These are phyloP conservation scores for Sarcoramphus papa DNA, from an alignment of 2,797 vertebrate species.

Conservation along the genomic window DNA sequence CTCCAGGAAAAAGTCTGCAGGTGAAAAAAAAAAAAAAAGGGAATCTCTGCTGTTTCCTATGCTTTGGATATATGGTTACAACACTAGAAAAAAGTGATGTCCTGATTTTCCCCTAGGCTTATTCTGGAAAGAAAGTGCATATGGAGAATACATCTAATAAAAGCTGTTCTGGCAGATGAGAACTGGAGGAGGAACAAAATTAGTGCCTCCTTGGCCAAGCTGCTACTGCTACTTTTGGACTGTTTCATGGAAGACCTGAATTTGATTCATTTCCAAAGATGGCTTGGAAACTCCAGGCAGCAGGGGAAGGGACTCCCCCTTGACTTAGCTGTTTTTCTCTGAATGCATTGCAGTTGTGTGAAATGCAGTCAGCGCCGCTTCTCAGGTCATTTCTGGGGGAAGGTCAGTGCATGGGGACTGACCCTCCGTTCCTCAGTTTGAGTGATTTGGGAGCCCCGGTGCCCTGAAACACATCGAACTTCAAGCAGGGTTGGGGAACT, in stretches of 20 bases:
- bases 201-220: neutral
- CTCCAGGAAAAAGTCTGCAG: neutral
- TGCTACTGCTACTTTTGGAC: slow-evolving; percentile 26
- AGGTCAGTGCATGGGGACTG: neutral
- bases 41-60: neutral
- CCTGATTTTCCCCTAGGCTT: neutral
- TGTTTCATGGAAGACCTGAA: slow-evolving; percentile 14
- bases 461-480: neutral
- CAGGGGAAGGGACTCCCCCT: slow-evolving; percentile 26
- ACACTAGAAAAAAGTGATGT: neutral
- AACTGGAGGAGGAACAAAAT: neutral
- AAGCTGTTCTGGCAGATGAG: neutral
- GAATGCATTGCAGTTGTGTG: neutral
- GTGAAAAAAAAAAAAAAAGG: neutral
- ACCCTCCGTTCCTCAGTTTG: neutral
- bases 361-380: neutral
- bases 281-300: slow-evolving; percentile 42
- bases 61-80: neutral
- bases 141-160: neutral
- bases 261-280: slow-evolving; percentile 43
- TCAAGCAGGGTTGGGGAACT: neutral
- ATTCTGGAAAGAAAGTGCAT: neutral
- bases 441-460: neutral
- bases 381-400: neutral
- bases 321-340: neutral